Evolutionary conservation across 2,797 vertebrate species (phyloP).

Genomic region (Pseudochirops corinnae): DNA sequence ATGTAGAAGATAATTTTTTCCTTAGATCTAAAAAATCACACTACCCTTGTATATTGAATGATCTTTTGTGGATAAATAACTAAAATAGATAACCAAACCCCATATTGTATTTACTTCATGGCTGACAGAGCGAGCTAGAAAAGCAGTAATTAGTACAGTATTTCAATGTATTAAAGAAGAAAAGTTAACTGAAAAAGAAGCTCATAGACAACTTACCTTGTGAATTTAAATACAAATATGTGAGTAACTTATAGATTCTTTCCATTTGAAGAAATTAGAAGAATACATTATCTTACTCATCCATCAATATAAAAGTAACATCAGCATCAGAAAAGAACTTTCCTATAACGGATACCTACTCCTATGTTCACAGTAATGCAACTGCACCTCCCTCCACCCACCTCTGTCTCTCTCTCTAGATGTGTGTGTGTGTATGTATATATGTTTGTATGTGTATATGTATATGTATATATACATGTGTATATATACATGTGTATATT

Average conservation of each 20-base stretch:
- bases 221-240: not conserved
- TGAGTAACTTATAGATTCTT: not conserved
- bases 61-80: constrained; percentile 57
- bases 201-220: not conserved
- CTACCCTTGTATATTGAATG: constrained; percentile 27
- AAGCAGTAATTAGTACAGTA: constrained; percentile 34
- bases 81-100: constrained; percentile 50
- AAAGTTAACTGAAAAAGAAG: constrained; percentile 49
- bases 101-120: constrained; percentile 47
- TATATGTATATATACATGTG: no score
- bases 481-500: no score
- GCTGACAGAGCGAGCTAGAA: constrained; percentile 48
- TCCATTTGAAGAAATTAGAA: not conserved
- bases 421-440: no score
- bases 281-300: not conserved
- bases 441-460: no score
- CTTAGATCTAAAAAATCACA: not conserved
- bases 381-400: no score
- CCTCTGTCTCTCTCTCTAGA: no score
- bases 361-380: no score
- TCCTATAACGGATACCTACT: not conserved
- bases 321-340: not conserved
- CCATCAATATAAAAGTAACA: not conserved
- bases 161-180: constrained; percentile 22
- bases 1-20: not conserved